Evolutionary conservation across 1,140 invertebrate species (phyloP).

Genomic region (Heliconius eleuchia): DNA sequence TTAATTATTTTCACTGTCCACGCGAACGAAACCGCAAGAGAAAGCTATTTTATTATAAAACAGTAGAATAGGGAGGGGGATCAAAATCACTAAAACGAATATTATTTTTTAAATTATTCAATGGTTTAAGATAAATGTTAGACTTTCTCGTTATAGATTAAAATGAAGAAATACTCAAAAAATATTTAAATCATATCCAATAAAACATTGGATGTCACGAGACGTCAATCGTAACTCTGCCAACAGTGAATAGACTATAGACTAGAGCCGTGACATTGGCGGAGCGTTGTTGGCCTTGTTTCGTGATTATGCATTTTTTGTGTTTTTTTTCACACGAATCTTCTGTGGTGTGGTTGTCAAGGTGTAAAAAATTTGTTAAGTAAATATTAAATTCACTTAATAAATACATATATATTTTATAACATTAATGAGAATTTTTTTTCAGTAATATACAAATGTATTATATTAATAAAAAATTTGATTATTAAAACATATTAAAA

Average conservation of each 20-base stretch:
- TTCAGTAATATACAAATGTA: too few relatives aligned
- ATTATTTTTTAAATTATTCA: too few relatives aligned
- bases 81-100: too few relatives aligned
- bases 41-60: too few relatives aligned
- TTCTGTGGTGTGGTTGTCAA: conserved; percentile 7
- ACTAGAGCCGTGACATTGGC: conserved; percentile 52
- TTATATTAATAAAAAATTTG: too few relatives aligned
- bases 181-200: not conserved
- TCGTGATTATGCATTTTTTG: conserved; percentile 26
- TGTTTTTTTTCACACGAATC: conserved; percentile 19
- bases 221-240: conserved; percentile 28
- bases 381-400: not conserved
- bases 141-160: not conserved
- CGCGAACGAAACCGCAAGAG: too few relatives aligned
- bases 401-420: too few relatives aligned
- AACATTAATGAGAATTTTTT: too few relatives aligned
- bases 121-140: too few relatives aligned
- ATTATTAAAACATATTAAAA: not conserved
- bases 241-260: conserved; percentile 35
- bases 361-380: not conserved
- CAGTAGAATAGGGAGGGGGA: too few relatives aligned
- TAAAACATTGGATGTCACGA: not conserved
- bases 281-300: conserved; percentile 40
- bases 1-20: too few relatives aligned
- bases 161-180: not conserved